phyloP scores from a whole-genome alignment of 2,888 invertebrate genomes.

The Crematogaster levior region DNA sequence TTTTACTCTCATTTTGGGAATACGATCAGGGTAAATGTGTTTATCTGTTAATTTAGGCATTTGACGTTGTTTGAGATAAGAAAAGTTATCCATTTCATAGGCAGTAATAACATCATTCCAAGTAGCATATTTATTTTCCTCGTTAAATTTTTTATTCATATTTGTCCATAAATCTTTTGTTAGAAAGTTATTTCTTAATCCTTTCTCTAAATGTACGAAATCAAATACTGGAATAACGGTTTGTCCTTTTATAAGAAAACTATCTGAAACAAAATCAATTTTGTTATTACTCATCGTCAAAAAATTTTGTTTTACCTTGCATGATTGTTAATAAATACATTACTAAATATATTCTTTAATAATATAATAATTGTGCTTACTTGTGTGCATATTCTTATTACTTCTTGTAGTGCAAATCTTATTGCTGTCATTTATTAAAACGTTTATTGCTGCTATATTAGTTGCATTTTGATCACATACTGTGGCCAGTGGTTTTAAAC shows the following conservation, averaged over 20 bases:
- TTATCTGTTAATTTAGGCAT: background rate
- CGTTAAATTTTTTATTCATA: too few species aligned
- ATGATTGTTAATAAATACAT: background rate
- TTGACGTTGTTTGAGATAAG: too few species aligned
- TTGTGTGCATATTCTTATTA: background rate
- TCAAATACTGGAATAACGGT: background rate
- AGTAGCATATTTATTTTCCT: too few species aligned
- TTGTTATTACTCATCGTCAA: background rate
- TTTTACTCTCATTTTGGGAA: background rate
- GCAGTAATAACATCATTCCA: too few species aligned
- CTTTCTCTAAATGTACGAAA: background rate
- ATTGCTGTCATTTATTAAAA: background rate
- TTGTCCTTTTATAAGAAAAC: background rate
- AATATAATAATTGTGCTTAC: background rate
- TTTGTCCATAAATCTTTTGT: background rate
- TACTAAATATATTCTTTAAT: background rate
- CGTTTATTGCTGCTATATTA: slow-evolving; percentile 10
- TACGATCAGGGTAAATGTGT: background rate
- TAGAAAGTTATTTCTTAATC: background rate
- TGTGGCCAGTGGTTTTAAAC: slow-evolving; percentile 9
- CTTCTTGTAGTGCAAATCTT: background rate
- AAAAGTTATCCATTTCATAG: too few species aligned
- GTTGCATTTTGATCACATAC: slow-evolving; percentile 17
- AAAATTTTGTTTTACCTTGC: background rate
- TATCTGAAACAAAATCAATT: background rate